A percentile compares a stretch with the other conserved stretches of the same genome.
Evolutionary conservation across 2,888 invertebrate species (phyloP).

Genomic region (Ichneumoninae sp.): DNA sequence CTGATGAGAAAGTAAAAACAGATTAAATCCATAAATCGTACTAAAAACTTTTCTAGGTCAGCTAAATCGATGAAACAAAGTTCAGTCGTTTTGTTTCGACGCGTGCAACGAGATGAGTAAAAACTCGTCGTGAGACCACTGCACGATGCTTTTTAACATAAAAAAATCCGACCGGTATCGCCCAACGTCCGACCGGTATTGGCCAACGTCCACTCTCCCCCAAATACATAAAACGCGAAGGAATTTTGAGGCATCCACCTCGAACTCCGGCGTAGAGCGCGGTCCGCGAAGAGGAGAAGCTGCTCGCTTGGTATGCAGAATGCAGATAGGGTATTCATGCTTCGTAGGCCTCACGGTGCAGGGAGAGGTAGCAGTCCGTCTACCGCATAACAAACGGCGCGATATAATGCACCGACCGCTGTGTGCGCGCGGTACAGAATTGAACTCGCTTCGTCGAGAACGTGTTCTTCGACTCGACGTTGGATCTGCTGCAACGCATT

Average conservation of each 20-base stretch:
- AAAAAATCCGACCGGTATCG: not conserved
- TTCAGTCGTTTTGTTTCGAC: too few relatives aligned
- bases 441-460: conserved; percentile 13
- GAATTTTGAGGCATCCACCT: conserved; percentile 18
- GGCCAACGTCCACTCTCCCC: too few relatives aligned
- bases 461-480: conserved; percentile 34
- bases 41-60: too few relatives aligned
- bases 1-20: too few relatives aligned
- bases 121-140: too few relatives aligned
- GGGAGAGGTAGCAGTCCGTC: conserved; percentile 61
- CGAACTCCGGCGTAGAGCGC: not conserved
- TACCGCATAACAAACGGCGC: conserved; percentile 70
- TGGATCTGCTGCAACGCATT: conserved; percentile 14
- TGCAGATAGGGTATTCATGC: conserved; percentile 67
- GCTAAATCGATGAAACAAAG: too few relatives aligned
- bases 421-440: not conserved
- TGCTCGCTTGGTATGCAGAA: conserved; percentile 65
- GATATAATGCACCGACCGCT: conserved; percentile 65
- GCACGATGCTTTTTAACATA: not conserved
- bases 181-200: too few relatives aligned
- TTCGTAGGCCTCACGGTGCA: conserved; percentile 46
- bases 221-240: conserved; percentile 5
- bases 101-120: too few relatives aligned
- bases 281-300: conserved; percentile 31
- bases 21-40: too few relatives aligned